Percentiles rank a stretch among this genome's conserved stretches.
Evolutionary conservation across 1,140 invertebrate genomes (phyloP).

Genomic region (Globodera rostochiensis): DNA sequence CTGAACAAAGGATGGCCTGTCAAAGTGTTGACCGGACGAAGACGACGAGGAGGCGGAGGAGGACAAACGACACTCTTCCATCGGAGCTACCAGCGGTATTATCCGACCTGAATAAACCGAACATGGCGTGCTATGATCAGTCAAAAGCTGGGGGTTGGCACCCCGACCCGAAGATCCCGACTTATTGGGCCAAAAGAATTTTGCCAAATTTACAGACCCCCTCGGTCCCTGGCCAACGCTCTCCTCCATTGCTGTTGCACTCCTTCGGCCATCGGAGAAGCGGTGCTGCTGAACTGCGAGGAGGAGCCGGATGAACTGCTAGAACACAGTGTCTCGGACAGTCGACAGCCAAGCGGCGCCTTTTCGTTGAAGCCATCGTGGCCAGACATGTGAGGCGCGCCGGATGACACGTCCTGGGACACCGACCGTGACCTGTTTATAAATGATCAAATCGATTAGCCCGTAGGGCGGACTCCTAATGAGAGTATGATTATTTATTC

Average conservation of each 20-base stretch:
- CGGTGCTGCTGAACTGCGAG: background rate
- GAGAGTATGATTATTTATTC: background rate
- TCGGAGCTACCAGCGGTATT: background rate
- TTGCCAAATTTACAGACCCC: background rate
- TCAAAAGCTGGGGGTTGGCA: background rate
- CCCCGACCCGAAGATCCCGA: too few relatives aligned
- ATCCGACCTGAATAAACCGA: background rate
- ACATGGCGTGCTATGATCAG: background rate
- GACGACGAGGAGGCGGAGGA: constrained; percentile 1
- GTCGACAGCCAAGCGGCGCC: background rate
- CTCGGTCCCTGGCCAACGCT: background rate
- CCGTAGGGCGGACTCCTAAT: too few relatives aligned
- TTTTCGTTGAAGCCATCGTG: background rate
- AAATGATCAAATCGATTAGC: background rate
- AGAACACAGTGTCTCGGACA: background rate
- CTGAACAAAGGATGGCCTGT: background rate
- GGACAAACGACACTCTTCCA: background rate
- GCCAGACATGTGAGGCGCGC: background rate
- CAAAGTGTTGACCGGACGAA: background rate
- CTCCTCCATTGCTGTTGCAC: background rate
- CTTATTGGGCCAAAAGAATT: too few relatives aligned
- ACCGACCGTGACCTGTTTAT: constrained; percentile 57
- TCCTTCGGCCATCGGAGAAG: background rate
- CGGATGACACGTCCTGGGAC: constrained; percentile 64
- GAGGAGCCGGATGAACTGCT: background rate